phyloP scores from a whole-genome alignment of 1,140 invertebrate genomes.

The Drosophila truncata region DNA sequence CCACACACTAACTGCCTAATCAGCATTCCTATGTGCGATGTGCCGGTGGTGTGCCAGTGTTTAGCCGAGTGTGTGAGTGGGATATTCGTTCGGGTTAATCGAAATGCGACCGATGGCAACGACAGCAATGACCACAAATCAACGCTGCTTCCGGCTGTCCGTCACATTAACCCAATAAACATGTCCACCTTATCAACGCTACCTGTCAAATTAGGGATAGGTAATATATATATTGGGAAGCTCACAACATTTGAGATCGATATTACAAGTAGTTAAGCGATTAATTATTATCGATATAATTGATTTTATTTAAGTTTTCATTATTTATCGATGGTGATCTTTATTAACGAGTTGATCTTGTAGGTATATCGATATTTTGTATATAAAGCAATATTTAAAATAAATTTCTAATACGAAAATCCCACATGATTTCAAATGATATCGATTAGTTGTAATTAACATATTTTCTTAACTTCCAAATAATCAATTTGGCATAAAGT shows the following conservation, averaged over 20 bases:
- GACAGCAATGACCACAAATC: conserved; percentile 34
- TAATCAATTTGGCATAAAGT: too few species aligned
- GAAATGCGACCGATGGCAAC: conserved; percentile 34
- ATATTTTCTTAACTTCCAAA: too few species aligned
- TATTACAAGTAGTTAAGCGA: neutral
- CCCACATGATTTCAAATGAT: too few species aligned
- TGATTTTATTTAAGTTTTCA: too few species aligned
- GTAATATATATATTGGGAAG: neutral
- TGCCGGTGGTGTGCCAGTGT: conserved; percentile 15
- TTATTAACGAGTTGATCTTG: too few species aligned
- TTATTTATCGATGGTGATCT: neutral
- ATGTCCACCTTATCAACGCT: neutral
- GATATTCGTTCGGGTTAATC: conserved; percentile 39
- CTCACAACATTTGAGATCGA: neutral
- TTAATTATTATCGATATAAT: neutral
- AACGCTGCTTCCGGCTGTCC: conserved; percentile 12
- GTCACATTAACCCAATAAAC: conserved; percentile 17
- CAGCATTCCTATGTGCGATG: conserved; percentile 33
- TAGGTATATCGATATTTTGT: too few species aligned
- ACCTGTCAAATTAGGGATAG: neutral
- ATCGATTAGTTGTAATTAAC: too few species aligned
- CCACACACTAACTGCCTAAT: conserved; percentile 34
- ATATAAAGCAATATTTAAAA: neutral
- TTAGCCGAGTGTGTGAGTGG: conserved; percentile 46
- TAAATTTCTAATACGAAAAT: too few species aligned